These are phyloP conservation scores for Geotrypetes seraphini DNA, from an alignment of 2,797 vertebrate genomes.

Conservation along the genomic window DNA sequence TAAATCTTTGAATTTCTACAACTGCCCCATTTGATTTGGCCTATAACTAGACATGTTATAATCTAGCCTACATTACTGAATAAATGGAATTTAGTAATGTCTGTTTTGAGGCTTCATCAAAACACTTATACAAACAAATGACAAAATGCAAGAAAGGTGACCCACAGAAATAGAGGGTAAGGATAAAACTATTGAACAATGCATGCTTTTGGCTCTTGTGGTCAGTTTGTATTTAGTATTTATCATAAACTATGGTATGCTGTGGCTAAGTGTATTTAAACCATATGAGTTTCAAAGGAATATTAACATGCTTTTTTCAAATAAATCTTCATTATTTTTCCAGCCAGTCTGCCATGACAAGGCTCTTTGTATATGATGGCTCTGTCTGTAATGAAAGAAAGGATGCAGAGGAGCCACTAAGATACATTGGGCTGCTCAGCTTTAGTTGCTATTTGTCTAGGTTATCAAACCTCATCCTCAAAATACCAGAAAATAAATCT, in stretches of 20 bases:
- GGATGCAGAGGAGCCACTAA: too few species aligned
- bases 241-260: background rate
- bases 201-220: background rate
- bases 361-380: background rate
- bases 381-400: too few species aligned
- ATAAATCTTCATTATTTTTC: background rate
- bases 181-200: background rate
- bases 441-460: too few species aligned
- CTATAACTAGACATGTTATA: too few species aligned
- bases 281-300: background rate
- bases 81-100: background rate
- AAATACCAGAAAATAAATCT: too few species aligned
- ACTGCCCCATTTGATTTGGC: too few species aligned
- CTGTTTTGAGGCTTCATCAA: background rate
- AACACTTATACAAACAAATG: background rate
- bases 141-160: rapidly evolving
- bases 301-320: background rate
- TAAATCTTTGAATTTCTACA: too few species aligned
- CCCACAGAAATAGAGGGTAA: background rate
- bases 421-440: too few species aligned
- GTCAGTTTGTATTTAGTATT: background rate
- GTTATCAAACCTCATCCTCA: too few species aligned
- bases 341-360: background rate
- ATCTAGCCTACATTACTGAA: too few species aligned
- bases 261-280: background rate